Percentiles rank a stretch among this genome's conserved stretches.
Evolutionary conservation across 2,113 vertebrate species (phyloP).

Genomic region (Paracanthobrama guichenoti): DNA sequence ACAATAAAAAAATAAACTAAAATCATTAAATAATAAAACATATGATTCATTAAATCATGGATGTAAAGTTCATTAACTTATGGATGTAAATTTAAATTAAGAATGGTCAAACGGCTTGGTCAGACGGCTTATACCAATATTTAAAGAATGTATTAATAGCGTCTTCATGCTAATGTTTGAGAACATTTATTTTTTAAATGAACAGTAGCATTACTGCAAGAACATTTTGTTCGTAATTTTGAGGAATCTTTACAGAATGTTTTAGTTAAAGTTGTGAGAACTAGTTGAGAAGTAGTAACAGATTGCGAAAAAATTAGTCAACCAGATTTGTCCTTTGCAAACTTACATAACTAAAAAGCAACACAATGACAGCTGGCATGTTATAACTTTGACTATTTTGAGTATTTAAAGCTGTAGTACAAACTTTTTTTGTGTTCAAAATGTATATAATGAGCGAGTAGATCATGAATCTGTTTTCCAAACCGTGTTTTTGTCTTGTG

Average conservation of each 20-base stretch:
- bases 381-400: no score
- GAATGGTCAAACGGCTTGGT: no score
- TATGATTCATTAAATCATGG: background rate
- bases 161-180: background rate
- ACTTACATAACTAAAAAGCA: background rate
- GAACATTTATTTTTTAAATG: background rate
- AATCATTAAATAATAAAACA: background rate
- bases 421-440: no score
- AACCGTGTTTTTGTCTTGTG: no score
- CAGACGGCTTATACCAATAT: no score
- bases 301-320: background rate
- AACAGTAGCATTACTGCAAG: background rate
- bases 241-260: background rate
- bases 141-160: no score
- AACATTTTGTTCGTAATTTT: background rate
- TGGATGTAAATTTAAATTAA: no score
- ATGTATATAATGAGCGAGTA: no score
- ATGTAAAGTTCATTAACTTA: background rate
- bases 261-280: no score
- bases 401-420: no score
- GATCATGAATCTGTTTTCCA: no score
- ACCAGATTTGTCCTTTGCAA: background rate
- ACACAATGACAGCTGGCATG: background rate
- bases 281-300: background rate
- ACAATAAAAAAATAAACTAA: background rate